Evolutionary conservation across 2,888 invertebrate genomes (phyloP).

Genomic region (Augiades crinisus): DNA sequence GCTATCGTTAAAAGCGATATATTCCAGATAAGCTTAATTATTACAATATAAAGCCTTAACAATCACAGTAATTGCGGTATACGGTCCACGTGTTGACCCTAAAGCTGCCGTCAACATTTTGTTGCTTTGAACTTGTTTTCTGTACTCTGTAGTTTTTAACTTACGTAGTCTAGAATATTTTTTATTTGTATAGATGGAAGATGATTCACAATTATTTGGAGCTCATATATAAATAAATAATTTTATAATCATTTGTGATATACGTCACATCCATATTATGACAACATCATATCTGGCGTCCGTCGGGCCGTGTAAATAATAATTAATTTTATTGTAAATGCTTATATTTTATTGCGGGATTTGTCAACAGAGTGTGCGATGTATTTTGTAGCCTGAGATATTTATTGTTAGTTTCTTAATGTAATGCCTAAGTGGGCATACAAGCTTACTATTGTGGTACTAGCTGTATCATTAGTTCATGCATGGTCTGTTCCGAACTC

Average conservation of each 20-base stretch:
- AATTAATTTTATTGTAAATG: conserved; percentile 82
- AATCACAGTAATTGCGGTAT: too few species aligned
- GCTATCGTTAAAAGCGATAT: too few species aligned
- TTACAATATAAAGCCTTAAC: too few species aligned
- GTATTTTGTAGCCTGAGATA: conserved; percentile 75
- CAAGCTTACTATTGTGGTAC: conserved; percentile 44
- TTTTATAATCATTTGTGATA: background rate
- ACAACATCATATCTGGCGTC: conserved; percentile 53
- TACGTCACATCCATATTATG: conserved; percentile 46
- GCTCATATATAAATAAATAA: too few species aligned
- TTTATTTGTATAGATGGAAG: too few species aligned
- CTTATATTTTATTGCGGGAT: conserved; percentile 82
- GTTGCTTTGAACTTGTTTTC: too few species aligned
- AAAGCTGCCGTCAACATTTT: too few species aligned
- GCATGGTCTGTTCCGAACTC: background rate
- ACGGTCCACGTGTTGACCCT: too few species aligned
- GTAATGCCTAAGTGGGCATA: conserved; percentile 63
- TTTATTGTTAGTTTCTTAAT: conserved; percentile 75
- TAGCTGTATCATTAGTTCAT: conserved; percentile 25
- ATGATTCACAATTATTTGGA: too few species aligned
- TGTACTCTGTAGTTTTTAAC: too few species aligned
- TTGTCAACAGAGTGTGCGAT: conserved; percentile 80
- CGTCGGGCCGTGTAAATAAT: conserved; percentile 79
- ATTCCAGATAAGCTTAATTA: too few species aligned
- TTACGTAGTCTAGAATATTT: too few species aligned